Conservation (phyloP, 2,113 vertebrate species). For the Peromyscus leucopus region DNA sequence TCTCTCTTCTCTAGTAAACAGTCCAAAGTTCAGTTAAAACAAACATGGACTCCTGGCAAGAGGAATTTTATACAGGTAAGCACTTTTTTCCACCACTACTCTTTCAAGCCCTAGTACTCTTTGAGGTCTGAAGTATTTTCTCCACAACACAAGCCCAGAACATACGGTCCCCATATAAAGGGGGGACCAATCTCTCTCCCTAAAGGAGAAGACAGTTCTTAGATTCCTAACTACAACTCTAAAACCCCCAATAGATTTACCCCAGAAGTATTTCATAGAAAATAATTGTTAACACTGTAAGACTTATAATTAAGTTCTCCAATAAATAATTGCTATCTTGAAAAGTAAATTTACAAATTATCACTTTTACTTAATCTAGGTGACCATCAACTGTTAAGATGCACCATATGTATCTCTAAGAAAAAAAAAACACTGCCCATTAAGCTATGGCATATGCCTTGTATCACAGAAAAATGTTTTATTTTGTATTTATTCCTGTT, state of each 20-base stretch:
- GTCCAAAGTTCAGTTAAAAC: conserved; percentile 75
- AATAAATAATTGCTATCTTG: conserved; percentile 77
- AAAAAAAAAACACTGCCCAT: conserved; percentile 6
- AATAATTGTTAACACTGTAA: conserved; percentile 61
- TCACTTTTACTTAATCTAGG: conserved; percentile 24
- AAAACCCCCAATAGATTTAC: conserved; percentile 53
- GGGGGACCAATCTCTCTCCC: conserved; percentile 61
- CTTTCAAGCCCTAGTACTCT: conserved; percentile 35
- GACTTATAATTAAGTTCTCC: conserved; percentile 75
- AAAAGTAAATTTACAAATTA: conserved; percentile 80
- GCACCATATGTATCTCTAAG: conserved; percentile 25
- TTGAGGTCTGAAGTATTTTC: conserved; percentile 36
- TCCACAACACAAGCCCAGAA: conserved; percentile 45
- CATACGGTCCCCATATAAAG: conserved; percentile 62
- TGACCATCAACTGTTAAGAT: neutral
- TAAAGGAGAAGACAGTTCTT: conserved; percentile 72
- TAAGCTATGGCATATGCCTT: conserved; percentile 19
- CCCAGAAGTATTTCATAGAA: conserved; percentile 61
- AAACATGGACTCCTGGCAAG: conserved; percentile 62
- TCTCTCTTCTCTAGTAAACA: conserved; percentile 58
- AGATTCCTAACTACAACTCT: conserved; percentile 33
- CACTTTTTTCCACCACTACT: neutral
- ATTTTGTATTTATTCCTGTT: conserved; percentile 41
- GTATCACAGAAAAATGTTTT: neutral
- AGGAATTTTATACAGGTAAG: conserved; percentile 41